Evolutionary conservation across 1,140 invertebrate genomes (phyloP).

Genomic region (Holcopasites calliopsidis): DNA sequence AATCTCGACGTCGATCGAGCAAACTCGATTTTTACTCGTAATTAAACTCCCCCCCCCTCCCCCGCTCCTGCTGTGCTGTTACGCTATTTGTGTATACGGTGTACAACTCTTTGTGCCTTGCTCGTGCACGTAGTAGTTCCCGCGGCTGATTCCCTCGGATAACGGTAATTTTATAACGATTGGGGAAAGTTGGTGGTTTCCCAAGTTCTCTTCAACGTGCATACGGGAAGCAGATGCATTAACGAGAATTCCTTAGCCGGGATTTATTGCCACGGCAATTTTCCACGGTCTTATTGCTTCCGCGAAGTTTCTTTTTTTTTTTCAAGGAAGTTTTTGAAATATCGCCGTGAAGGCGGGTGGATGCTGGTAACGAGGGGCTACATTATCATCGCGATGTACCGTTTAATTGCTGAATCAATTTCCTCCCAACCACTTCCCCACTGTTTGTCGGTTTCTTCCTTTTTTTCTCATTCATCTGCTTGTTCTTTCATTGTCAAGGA

Average conservation of each 20-base stretch:
- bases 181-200: not conserved
- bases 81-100: no score
- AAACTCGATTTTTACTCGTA: conserved; percentile 64
- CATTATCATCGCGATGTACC: conserved; percentile 13
- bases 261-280: not conserved
- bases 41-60: conserved; percentile 54
- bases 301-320: no score
- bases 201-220: no score
- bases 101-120: no score
- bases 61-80: no score
- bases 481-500: not conserved
- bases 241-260: conserved; percentile 17
- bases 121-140: not conserved
- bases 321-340: conserved; percentile 15
- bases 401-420: conserved; percentile 34
- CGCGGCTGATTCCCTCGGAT: not conserved
- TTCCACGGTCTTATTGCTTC: not conserved
- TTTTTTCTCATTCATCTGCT: not conserved
- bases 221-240: no score
- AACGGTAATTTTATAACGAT: conserved; percentile 8
- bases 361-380: not conserved
- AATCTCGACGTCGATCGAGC: conserved; percentile 59
- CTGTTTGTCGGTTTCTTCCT: not conserved
- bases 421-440: not conserved
- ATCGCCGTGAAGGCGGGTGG: not conserved